A percentile compares a stretch with the other conserved stretches of the same genome.
Conservation (phyloP, 92 coral and sea anemone species). For the Bergia puertoricense region DNA sequence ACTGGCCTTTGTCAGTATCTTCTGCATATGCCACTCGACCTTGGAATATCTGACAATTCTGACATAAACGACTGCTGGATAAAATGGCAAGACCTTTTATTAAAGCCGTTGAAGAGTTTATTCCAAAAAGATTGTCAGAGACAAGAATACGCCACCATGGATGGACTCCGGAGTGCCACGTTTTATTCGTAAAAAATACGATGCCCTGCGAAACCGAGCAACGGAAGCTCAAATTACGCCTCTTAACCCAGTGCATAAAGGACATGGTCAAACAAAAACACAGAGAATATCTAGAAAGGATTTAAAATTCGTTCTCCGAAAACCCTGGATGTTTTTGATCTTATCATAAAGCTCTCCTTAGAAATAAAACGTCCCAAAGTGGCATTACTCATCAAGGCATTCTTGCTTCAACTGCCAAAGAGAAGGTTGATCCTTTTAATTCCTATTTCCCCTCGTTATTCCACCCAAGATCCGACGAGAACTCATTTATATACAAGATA, state of each 20-base stretch:
- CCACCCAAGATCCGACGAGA: neutral
- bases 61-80: no score
- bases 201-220: slow-evolving; percentile 31
- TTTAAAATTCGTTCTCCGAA: slow-evolving; percentile 26
- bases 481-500: neutral
- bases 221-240: slow-evolving; percentile 30
- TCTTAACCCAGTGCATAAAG: slow-evolving; percentile 19
- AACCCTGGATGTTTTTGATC: neutral
- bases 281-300: slow-evolving; percentile 23
- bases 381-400: slow-evolving; percentile 23
- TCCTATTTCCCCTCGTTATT: neutral
- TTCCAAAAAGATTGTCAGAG: no score
- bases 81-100: slow-evolving; percentile 14
- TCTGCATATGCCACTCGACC: no score
- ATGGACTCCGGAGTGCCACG: slow-evolving; percentile 57
- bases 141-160: slow-evolving; percentile 13
- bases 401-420: slow-evolving; percentile 25
- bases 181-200: slow-evolving; percentile 10
- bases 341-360: neutral
- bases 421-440: slow-evolving; percentile 32
- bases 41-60: no score
- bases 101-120: slow-evolving; percentile 32
- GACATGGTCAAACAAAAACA: slow-evolving; percentile 38
- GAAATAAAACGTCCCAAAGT: neutral
- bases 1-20: no score